These are phyloP conservation scores for Paramuricea clavata DNA, from an alignment of 92 coral and sea anemone genomes.

Conservation along the genomic window DNA sequence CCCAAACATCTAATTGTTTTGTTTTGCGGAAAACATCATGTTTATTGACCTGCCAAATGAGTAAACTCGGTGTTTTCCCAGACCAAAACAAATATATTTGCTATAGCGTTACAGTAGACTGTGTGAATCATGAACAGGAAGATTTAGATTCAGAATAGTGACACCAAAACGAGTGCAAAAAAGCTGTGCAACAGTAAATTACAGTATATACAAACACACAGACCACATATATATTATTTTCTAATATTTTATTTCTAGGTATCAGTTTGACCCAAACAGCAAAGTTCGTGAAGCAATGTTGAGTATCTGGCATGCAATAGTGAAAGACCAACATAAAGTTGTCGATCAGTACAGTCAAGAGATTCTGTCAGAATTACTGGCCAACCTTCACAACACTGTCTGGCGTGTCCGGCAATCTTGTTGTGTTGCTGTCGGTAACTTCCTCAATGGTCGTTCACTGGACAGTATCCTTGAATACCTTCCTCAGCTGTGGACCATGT, in stretches of 20 bases:
- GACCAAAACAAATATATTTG: no score
- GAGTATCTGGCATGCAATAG: constrained; percentile 96
- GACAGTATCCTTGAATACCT: constrained; percentile 85
- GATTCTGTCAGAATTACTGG: constrained; percentile 84
- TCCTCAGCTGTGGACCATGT: constrained; percentile 93
- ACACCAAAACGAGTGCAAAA: no score
- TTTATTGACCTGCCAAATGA: no score
- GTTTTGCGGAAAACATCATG: no score
- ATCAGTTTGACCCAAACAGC: constrained; percentile 92
- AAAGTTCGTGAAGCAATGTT: constrained; percentile 97
- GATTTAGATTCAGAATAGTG: no score
- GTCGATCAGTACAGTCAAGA: constrained; percentile 89
- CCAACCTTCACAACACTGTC: constrained; percentile 80
- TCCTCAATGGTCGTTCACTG: constrained; percentile 92
- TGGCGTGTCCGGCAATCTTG: constrained; percentile 99
- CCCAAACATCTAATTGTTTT: background rate
- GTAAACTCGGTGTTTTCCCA: no score
- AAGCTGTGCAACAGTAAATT: no score
- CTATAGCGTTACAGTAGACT: background rate
- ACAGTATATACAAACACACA: no score
- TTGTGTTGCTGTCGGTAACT: constrained; percentile 95
- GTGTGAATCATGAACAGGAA: background rate
- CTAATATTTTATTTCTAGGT: constrained; percentile 73
- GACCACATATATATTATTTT: no score
- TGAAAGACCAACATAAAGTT: constrained; percentile 50